These are phyloP conservation scores for Falco rusticolus DNA, from an alignment of 2,797 vertebrate species.

Conservation along the genomic window DNA sequence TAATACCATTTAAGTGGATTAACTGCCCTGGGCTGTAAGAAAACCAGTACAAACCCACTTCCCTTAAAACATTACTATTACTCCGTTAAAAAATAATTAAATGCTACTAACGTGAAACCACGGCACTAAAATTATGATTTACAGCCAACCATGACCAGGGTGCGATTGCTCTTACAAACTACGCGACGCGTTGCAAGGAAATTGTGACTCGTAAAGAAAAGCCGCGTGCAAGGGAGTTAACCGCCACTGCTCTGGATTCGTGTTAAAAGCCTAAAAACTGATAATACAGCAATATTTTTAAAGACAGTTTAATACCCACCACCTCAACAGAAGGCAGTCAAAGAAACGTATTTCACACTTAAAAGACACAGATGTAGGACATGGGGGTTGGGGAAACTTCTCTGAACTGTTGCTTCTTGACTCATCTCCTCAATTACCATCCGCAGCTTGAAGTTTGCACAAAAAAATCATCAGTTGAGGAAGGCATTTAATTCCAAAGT, in stretches of 20 bases:
- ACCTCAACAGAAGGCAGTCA: background rate
- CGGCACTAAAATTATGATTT: background rate
- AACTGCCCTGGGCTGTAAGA: background rate
- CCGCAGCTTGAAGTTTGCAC: background rate
- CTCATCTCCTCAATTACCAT: background rate
- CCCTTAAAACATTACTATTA: background rate
- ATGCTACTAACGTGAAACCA: background rate
- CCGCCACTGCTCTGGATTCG: background rate
- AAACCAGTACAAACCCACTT: background rate
- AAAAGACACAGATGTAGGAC: background rate
- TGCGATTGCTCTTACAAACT: background rate
- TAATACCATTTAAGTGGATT: background rate
- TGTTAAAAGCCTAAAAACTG: background rate
- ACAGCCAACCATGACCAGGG: background rate
- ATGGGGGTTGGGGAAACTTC: background rate
- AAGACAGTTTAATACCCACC: background rate
- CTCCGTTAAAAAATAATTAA: background rate
- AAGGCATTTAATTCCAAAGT: background rate
- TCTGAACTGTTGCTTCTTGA: background rate
- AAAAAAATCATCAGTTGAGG: background rate
- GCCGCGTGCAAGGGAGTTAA: background rate
- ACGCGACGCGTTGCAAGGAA: background rate
- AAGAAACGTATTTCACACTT: background rate
- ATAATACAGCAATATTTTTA: background rate
- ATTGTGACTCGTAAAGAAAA: background rate